Base-by-base conservation (phyloP, 2,113 vertebrate species). In the Petromus typicus region DNA sequence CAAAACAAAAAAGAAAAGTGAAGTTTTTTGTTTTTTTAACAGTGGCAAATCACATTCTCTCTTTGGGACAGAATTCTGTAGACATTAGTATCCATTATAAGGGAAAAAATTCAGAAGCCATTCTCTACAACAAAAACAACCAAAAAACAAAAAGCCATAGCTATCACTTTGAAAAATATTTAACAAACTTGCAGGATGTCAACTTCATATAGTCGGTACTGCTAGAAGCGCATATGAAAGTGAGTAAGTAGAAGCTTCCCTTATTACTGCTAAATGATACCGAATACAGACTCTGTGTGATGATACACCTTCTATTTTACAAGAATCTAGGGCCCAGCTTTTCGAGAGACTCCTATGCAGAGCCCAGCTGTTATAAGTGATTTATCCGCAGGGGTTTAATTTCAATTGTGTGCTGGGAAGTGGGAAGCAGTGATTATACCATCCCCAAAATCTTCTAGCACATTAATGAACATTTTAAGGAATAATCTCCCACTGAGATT, bases 371-470 rank as follows among this genome's bases (percentile, higher is more conserved):
- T 95, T 97, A 64, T 92, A 54, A 97, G 90, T 92, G 93, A 96
- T 96, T 97, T 97, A 97, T 73, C 95, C 91, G 92, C 82, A 95
- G 96, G 97, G 86, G 93, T 86, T 96, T 97, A 97, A 97, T 96
- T 97, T 97, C 94, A 95, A 92, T 94, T 96, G 95, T 95, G 69
- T 81, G 69, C 57, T 75, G 64, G 67, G 20, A 95, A 86, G 91
- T 93, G 40, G 89, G 96, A 96, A 73, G 93, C 73, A 97, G 90
- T 94, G 92, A 97, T 94, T 97, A 95, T 75, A 95, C 89, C 79
- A 84, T 95, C 86, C 93, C 92, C 81, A 78, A 95, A 93, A 92
- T 93, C 92, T 96, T 89, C 85, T 57, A 90, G 90, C 82, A 92
- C 82, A 92, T 87, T 97, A 96, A 97, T 91, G 91, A 96, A 92